Evolutionary conservation across 2,797 vertebrate species (phyloP), one percentile per base, ranked within the genome.

Genomic region (Crenichthys baileyi): DNA sequence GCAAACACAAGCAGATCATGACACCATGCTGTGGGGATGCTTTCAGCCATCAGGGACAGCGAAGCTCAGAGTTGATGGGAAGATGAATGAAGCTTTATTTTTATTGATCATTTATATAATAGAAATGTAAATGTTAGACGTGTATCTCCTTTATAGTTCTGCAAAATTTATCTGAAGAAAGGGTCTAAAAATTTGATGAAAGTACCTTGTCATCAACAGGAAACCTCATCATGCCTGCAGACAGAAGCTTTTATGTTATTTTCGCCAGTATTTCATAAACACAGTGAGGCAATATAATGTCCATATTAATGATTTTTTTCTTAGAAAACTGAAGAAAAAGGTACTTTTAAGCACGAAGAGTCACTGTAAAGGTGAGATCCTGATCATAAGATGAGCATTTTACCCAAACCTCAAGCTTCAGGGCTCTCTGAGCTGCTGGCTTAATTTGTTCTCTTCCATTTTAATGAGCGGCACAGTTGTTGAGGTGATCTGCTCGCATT

Each of bases 401-500:
- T 22, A 9, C 6, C 71, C 81, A 83, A 39, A 90, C 87, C 87
- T 88, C 82, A 81, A 68, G 68, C 82, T 82, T 24, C 5, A 0
- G 20, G 79, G 20, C 9, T 41, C 60, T 16, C 36, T 13, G 76
- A 71, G 81, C 85, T 36, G 65, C 50, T 60, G n/a, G 71, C 44
- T 46, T 7, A 55, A 76, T 79, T 72, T 75, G 68, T 73, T 85
- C 56, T 77, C 26, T 76, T 78, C 65, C 78, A 83, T 83, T 81
- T 70, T 93, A 93, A 94, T 93, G 91, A 92, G 92, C 83, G 76
- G 83, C 58, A 74, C 67, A 13, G 46, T 56, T 51, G 83, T 82
- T 36, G 63, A 65, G 76, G 68, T 48, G 70, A 83, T 80, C 41
- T 46, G 83, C 78, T 87, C 73, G 8, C n/a, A 65, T 79, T 73